These are phyloP conservation scores for Sicus ferrugineus DNA, from an alignment of 2,888 invertebrate genomes.

Conservation along the genomic window DNA sequence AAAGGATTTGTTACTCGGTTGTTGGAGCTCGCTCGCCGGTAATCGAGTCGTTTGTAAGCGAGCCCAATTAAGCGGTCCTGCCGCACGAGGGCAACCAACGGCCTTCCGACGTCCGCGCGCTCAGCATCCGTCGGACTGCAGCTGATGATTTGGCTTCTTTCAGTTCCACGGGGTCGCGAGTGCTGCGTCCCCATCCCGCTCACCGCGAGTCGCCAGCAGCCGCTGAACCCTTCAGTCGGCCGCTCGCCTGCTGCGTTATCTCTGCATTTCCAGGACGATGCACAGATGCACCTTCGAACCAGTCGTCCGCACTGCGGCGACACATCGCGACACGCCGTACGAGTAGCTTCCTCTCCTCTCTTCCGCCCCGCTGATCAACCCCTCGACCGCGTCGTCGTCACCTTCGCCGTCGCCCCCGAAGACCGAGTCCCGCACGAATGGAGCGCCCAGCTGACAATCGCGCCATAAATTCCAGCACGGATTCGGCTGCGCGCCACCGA, in stretches of 20 bases:
- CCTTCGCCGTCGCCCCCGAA: neutral
- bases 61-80: neutral
- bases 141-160: neutral
- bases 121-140: too few species aligned
- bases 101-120: too few species aligned
- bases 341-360: neutral
- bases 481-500: slow-evolving; percentile 12
- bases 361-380: neutral
- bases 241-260: slow-evolving; percentile 41
- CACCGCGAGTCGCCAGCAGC: too few species aligned
- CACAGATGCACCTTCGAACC: slow-evolving; percentile 49
- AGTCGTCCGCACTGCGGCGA: slow-evolving; percentile 37
- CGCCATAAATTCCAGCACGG: slow-evolving; percentile 25
- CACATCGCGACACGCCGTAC: slow-evolving; percentile 7
- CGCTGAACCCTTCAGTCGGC: neutral
- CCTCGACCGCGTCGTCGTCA: neutral
- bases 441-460: slow-evolving; percentile 11
- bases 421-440: neutral
- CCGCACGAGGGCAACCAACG: too few species aligned
- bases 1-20: slow-evolving; percentile 20
- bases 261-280: slow-evolving; percentile 50
- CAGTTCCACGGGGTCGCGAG: too few species aligned
- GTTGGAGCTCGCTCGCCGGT: neutral
- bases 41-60: slow-evolving; percentile 14
- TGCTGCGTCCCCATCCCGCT: too few species aligned